Evolutionary conservation across 2,888 invertebrate species (phyloP).

Genomic region (Meghimatium bilineatum): DNA sequence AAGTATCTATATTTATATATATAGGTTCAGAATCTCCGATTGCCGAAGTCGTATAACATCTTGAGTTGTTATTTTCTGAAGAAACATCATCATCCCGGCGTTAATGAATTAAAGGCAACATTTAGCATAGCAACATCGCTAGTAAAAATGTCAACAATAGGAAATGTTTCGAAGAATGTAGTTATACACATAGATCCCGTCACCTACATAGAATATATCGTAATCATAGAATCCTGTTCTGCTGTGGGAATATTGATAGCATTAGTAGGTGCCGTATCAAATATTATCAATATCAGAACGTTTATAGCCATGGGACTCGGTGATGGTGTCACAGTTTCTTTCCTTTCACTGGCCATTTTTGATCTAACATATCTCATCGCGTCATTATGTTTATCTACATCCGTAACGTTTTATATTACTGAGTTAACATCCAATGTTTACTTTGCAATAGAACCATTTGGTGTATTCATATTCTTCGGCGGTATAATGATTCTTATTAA

Average conservation of each 20-base stretch:
- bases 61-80: too few species aligned
- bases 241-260: neutral
- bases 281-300: neutral
- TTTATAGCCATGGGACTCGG: slow-evolving; percentile 4
- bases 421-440: neutral
- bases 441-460: neutral
- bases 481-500: neutral
- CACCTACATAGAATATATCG: neutral
- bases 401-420: neutral
- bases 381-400: neutral
- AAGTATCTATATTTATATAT: too few species aligned
- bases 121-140: neutral
- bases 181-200: neutral
- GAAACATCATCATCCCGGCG: too few species aligned
- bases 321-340: neutral
- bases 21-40: too few species aligned
- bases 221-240: neutral
- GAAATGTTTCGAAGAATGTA: neutral
- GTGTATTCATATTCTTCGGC: neutral
- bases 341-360: neutral
- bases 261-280: neutral
- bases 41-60: too few species aligned
- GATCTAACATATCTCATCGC: neutral
- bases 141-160: neutral
- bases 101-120: too few species aligned